A percentile compares a stretch with the other conserved stretches of the same genome.
Evolutionary conservation across 2,888 invertebrate genomes (phyloP).

Genomic region (Laspeyria flexula): DNA sequence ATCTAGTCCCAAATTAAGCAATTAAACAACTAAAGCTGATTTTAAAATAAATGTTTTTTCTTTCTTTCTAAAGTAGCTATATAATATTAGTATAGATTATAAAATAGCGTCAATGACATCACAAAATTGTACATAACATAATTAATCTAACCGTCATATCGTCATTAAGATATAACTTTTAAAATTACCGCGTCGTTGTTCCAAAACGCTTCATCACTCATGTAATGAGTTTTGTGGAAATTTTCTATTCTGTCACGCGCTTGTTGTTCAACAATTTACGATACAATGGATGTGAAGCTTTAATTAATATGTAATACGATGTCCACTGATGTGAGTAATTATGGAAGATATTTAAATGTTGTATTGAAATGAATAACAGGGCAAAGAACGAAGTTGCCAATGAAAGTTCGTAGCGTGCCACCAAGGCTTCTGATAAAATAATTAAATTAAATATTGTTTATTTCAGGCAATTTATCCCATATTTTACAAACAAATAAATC

Average conservation of each 20-base stretch:
- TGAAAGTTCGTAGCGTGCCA: too few species aligned
- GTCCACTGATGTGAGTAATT: constrained; percentile 20
- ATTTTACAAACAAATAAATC: too few species aligned
- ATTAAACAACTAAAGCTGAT: too few species aligned
- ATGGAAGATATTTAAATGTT: not conserved
- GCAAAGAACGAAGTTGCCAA: too few species aligned
- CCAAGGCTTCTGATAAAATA: too few species aligned
- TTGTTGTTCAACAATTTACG: constrained; percentile 23
- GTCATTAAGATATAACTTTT: constrained; percentile 24
- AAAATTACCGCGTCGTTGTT: constrained; percentile 10
- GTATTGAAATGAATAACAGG: too few species aligned
- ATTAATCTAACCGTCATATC: constrained; percentile 19
- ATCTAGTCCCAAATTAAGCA: too few species aligned
- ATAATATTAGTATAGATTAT: too few species aligned
- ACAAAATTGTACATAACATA: not conserved
- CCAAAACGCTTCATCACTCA: constrained; percentile 13
- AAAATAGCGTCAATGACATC: not conserved
- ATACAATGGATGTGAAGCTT: not conserved
- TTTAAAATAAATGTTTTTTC: too few species aligned
- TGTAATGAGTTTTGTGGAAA: constrained; percentile 25
- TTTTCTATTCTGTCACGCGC: constrained; percentile 24
- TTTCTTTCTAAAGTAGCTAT: too few species aligned
- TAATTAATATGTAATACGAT: constrained; percentile 29
- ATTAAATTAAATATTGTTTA: too few species aligned
- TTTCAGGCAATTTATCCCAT: too few species aligned